A percentile compares a stretch with the other conserved stretches of the same genome.
Conservation (phyloP, 2,888 invertebrate genomes). For the Troides helena region DNA sequence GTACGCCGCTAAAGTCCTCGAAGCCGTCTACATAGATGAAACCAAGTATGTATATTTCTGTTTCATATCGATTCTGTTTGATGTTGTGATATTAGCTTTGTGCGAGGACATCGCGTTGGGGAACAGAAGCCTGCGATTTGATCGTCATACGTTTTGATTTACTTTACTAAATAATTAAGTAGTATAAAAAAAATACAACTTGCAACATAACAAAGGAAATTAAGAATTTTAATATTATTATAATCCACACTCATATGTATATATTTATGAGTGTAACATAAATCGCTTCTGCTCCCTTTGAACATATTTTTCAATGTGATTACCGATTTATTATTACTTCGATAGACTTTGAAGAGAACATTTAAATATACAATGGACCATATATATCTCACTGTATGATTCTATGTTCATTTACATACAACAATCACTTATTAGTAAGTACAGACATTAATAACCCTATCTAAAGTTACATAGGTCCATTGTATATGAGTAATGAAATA, state of each 20-base stretch:
- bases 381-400: too few relatives aligned
- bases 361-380: too few relatives aligned
- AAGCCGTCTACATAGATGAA: conserved; percentile 96
- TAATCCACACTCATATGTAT: not conserved
- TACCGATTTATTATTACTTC: too few relatives aligned
- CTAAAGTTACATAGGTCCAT: not conserved
- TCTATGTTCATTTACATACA: too few relatives aligned
- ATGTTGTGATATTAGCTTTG: conserved; percentile 11
- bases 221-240: not conserved
- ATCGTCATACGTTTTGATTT: not conserved
- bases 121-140: conserved; percentile 3
- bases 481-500: conserved; percentile 19
- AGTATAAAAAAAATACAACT: not conserved
- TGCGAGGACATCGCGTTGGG: conserved; percentile 24
- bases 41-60: conserved; percentile 87
- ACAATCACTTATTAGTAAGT: not conserved
- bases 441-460: not conserved
- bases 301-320: not conserved
- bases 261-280: not conserved
- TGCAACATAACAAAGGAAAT: too few relatives aligned
- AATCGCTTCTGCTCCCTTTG: not conserved
- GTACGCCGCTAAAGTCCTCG: conserved; percentile 95
- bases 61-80: conserved; percentile 23
- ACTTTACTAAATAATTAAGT: not conserved
- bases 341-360: too few relatives aligned